A percentile compares a stretch with the other conserved stretches of the same genome.
Evolutionary conservation across 1,140 invertebrate genomes (phyloP).

Genomic region (Mamestra configurata): DNA sequence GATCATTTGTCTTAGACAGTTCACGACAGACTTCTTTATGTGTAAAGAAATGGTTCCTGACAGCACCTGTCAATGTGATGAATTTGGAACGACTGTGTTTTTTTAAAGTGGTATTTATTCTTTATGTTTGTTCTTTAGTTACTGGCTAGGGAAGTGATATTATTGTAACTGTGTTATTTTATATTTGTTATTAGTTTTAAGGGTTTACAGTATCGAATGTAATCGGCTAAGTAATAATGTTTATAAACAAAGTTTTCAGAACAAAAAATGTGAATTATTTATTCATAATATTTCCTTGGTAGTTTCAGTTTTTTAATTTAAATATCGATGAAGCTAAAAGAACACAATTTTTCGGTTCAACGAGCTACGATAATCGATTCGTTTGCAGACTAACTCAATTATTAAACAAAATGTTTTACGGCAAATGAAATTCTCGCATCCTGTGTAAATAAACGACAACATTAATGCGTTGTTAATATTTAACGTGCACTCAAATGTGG

Average conservation of each 20-base stretch:
- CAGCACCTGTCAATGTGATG: background rate
- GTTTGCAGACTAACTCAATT: constrained; percentile 7
- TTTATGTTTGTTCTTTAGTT: background rate
- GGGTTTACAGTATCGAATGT: background rate
- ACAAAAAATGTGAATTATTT: background rate
- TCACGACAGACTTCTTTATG: background rate
- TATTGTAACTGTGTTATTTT: constrained; percentile 1
- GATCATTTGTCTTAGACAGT: constrained; percentile 57
- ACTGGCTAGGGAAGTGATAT: constrained; percentile 19
- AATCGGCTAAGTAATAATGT: background rate
- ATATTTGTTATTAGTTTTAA: background rate
- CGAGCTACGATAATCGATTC: constrained; percentile 25
- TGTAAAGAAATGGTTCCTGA: background rate
- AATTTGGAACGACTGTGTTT: background rate
- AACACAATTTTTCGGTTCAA: constrained; percentile 23
- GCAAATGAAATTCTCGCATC: constrained; percentile 5
- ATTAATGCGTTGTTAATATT: constrained; percentile 28
- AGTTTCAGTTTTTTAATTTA: background rate
- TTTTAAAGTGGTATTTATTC: background rate
- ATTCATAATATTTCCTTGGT: background rate
- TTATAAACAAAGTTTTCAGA: background rate
- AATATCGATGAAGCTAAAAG: background rate
- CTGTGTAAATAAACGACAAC: background rate
- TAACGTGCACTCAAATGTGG: constrained; percentile 19
- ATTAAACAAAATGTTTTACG: background rate